Evolutionary conservation across 2,113 vertebrate species (phyloP), one percentile per base, ranked within the genome.

Genomic region (Aptenodytes patagonicus): DNA sequence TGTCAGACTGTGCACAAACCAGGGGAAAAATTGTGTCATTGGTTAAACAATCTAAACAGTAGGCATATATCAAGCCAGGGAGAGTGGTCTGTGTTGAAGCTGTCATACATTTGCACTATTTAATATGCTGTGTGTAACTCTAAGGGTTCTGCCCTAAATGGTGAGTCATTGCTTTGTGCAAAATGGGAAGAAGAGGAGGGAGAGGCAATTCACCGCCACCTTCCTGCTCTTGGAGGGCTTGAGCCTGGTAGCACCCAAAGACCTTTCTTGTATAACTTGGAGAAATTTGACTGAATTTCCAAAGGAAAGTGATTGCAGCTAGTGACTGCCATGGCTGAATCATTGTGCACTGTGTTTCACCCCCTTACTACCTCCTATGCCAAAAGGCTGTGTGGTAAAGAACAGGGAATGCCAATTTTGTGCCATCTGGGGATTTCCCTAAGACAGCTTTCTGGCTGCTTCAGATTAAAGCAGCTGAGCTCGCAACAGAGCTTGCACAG

Each of bases 1-100:
- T 96, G 73, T 83, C 89, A 96, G 58, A 65, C 66, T 90, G 73
- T 85, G 87, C 80, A 86, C 73, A 95, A 85, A 91, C 49, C 47
- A 91, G 62, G 40, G 61, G 73, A 3, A 51, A 84, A 72, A 76
- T 26, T 58, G 72, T 78, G 44, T 24, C 36, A 83, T 89, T 36
- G 26, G 46, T 76, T 62, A 51, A 92, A 64, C 54, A 73, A 34
- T 13, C 51, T 40, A 28, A 91, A 90, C 20, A 87, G 47, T 4
- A 70, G 65, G 22, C 11, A 13, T n/a, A 32, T n/a, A 65, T 16
- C 62, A 69, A 95, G 32, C 19, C 57, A 57, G 54, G 62, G 62
- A 85, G 47, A 84, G 49, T 13, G 46, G 25, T 70, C 70, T 73
- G 38, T 65, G 34, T 11, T 76, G 75, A 82, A 89, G 31, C 58